These are phyloP conservation scores for Sinonovacula constricta DNA, from an alignment of 1,140 invertebrate species.

Conservation along the genomic window DNA sequence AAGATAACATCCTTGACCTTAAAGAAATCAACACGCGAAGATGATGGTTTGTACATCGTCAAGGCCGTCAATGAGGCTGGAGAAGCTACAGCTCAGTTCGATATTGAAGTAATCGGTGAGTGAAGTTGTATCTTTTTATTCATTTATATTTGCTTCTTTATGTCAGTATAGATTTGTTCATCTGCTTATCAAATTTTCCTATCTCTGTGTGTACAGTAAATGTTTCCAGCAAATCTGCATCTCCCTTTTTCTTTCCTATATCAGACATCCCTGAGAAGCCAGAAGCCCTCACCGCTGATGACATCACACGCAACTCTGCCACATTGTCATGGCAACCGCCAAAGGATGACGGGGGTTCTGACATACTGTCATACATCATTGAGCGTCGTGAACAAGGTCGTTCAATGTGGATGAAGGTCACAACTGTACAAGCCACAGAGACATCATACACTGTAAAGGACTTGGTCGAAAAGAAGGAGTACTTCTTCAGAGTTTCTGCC, in stretches of 20 bases:
- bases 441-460: slow-evolving; percentile 57
- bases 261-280: slow-evolving; percentile 61
- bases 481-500: slow-evolving; percentile 94
- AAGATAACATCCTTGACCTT: slow-evolving; percentile 78
- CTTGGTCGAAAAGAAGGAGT: slow-evolving; percentile 95
- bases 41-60: slow-evolving; percentile 89
- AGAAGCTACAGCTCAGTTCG: slow-evolving; percentile 70
- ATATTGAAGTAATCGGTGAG: slow-evolving; percentile 69
- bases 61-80: slow-evolving; percentile 73
- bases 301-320: slow-evolving; percentile 82
- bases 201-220: no score
- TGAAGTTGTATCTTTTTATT: no score
- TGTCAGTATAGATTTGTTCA: no score
- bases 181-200: no score
- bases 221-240: no score
- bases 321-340: slow-evolving; percentile 84
- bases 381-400: slow-evolving; percentile 96
- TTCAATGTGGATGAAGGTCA: slow-evolving; percentile 86
- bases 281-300: slow-evolving; percentile 82
- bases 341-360: slow-evolving; percentile 79
- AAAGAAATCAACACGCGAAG: slow-evolving; percentile 89
- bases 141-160: no score
- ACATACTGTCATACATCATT: slow-evolving; percentile 88
- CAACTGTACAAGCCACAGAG: slow-evolving; percentile 53
- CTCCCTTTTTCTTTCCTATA: no score